Conservation (phyloP, 2,797 vertebrate species). For the Syngnathus acus region DNA sequence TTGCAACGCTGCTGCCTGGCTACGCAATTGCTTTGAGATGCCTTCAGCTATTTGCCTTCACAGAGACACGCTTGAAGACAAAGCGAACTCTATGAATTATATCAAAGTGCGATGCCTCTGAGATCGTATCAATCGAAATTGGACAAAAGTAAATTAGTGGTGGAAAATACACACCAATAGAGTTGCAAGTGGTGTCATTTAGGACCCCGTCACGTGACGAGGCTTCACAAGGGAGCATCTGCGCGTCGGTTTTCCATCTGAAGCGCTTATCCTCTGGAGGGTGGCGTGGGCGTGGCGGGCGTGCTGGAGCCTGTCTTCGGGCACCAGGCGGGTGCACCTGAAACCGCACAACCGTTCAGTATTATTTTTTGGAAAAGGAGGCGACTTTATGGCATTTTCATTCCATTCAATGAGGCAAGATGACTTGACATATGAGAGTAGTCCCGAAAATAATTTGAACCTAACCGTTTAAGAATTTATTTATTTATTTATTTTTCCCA, state of each 20-base stretch:
- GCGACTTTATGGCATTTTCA: background rate
- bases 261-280: too few species aligned
- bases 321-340: too few species aligned
- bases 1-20: conserved; percentile 56
- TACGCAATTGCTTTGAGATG: conserved; percentile 52
- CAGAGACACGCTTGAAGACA: conserved; percentile 22
- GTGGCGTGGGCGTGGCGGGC: too few species aligned
- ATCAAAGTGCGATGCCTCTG: background rate
- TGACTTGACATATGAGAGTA: background rate
- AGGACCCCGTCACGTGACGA: too few species aligned
- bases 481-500: background rate
- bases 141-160: background rate
- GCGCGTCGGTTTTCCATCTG: too few species aligned
- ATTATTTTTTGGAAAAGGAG: background rate
- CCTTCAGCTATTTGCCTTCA: conserved; percentile 46
- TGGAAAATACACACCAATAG: background rate
- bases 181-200: background rate
- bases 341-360: too few species aligned
- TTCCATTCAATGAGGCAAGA: background rate
- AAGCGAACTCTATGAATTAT: conserved; percentile 18
- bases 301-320: too few species aligned
- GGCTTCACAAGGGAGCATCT: too few species aligned
- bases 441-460: background rate
- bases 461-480: too few species aligned
- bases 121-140: background rate